Evolutionary conservation across 2,888 invertebrate genomes (phyloP).

Genomic region (Phaedon cochleariae): DNA sequence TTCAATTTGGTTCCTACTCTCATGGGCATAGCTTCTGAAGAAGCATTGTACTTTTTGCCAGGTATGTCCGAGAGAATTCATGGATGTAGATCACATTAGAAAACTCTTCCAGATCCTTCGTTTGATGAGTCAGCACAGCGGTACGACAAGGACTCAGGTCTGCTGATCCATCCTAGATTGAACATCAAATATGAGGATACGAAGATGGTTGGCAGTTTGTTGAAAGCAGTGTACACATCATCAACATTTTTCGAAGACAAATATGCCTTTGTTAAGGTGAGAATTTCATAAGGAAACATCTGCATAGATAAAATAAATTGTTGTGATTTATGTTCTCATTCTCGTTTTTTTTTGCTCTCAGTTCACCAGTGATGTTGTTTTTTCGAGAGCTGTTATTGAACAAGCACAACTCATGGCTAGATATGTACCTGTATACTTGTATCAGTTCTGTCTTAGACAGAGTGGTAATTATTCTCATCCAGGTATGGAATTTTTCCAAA

Average conservation of each 20-base stretch:
- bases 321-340: too few relatives aligned
- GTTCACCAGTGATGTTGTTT: slow-evolving; percentile 15
- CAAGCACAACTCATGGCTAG: slow-evolving; percentile 17
- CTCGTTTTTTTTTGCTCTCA: slow-evolving; percentile 12
- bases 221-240: slow-evolving; percentile 19
- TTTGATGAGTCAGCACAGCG: not conserved
- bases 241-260: slow-evolving; percentile 7
- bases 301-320: too few relatives aligned
- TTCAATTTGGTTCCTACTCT: slow-evolving; percentile 21
- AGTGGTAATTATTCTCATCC: not conserved
- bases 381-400: not conserved
- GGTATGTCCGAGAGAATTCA: not conserved
- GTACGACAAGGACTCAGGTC: not conserved
- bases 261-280: slow-evolving; percentile 18
- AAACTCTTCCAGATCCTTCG: not conserved
- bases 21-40: slow-evolving; percentile 22
- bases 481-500: not conserved
- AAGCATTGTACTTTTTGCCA: slow-evolving; percentile 4
- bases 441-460: slow-evolving; percentile 10
- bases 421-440: slow-evolving; percentile 19
- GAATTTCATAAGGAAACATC: too few relatives aligned
- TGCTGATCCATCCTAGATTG: slow-evolving; percentile 14
- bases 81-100: too few relatives aligned
- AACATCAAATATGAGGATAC: slow-evolving; percentile 5
- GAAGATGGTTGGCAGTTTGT: slow-evolving; percentile 6